Conservation (phyloP, 2,888 invertebrate species). For the Lucinisca nassula region DNA sequence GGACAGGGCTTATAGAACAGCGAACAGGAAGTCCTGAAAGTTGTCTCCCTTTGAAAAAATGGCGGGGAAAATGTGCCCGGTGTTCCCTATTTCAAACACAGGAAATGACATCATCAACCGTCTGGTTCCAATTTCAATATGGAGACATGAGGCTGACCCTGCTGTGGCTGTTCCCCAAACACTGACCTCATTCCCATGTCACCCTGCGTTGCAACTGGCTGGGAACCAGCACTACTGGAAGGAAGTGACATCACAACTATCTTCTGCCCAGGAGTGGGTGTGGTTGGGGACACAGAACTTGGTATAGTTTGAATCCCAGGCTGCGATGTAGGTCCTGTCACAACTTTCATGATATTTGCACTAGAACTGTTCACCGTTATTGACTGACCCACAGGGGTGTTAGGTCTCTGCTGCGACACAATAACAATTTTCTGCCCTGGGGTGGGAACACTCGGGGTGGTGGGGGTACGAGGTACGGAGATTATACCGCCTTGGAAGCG, state of each 20-base stretch:
- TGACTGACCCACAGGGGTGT: constrained; percentile 62
- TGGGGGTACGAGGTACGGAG: constrained; percentile 68
- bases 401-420: constrained; percentile 79
- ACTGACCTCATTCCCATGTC: constrained; percentile 81
- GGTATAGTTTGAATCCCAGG: constrained; percentile 24
- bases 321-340: constrained; percentile 38
- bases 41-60: too few species aligned
- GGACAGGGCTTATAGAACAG: too few species aligned
- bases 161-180: constrained; percentile 70
- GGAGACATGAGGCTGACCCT: constrained; percentile 34
- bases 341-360: constrained; percentile 70
- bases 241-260: constrained; percentile 80
- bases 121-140: constrained; percentile 31
- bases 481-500: constrained; percentile 56
- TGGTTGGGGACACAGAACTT: constrained; percentile 37
- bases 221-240: constrained; percentile 49
- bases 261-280: constrained; percentile 69
- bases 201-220: constrained; percentile 20
- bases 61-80: too few species aligned
- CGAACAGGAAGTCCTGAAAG: too few species aligned
- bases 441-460: constrained; percentile 62
- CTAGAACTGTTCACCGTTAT: constrained; percentile 56
- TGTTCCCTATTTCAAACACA: neutral
- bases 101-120: neutral
- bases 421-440: constrained; percentile 83